Evolutionary conservation across 2,113 vertebrate species (phyloP), one percentile per base, ranked within the genome.

Genomic region (Grammomys surdaster): DNA sequence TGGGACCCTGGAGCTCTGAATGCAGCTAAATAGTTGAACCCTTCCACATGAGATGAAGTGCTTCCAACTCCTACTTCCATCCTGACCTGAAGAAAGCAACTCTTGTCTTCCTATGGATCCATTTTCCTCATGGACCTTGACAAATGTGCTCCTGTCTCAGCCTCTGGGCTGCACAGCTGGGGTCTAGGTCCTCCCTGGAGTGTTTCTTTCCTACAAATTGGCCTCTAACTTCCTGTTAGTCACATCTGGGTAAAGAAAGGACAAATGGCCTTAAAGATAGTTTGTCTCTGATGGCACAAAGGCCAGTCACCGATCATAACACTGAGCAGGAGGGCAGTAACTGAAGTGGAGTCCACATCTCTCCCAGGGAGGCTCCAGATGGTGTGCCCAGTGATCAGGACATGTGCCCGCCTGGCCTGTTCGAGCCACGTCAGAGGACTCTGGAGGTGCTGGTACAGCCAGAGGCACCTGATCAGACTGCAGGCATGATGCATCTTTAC

Each of bases 11-110:
- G 46, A 75, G 67, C 36, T 54, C 48, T n/a, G 11, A 58, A 24
- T 36, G 5, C 17, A 33, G 3, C 13, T 26, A n/a, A 51, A 40
- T 48, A 17, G 20, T 12, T 46, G 20, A 17, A 17, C n/a, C 20
- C 11, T 20, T 1, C 7, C 58, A 2, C 3, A 5, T 43, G 26
- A 20, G 56, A 72, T 7, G 1, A 0, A 19, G 56, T 31, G 36
- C 19, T 75, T 31, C 24, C 9, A 46, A 10, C 1, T 24, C 43
- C 76, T 2, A 13, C 31, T 69, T 51, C 85, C n/a, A 31, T 88
- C 26, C 8, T n/a, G 22, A 24, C 10, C 14, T 17, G 5, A 19
- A 2, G 31, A 54, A 33, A 19, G 48, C 11, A 31, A 10, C 46
- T 12, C 14, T 60, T 43, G 10, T 4, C n/a, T 28, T 48, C 31